Base-by-base conservation (phyloP, 2,888 invertebrate genomes). In the Carcina quercana region DNA sequence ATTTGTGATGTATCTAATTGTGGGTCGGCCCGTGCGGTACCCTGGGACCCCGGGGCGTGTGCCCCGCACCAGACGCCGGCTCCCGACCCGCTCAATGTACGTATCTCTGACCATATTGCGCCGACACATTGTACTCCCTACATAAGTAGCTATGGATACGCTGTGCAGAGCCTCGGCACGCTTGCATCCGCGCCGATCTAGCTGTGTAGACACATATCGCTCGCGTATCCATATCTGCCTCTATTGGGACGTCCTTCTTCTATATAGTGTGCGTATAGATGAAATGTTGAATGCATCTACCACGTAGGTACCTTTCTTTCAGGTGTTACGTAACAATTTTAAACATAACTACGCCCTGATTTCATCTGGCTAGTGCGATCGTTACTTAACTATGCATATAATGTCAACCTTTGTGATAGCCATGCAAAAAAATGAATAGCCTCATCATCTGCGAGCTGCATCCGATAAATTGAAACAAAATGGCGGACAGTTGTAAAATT, bases 31-130 rank as follows among this genome's bases (percentile, higher is more conserved):
- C 71, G 65, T 68, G 68, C 64, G 69, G 66, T 63, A 63, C 65
- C 69, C 72, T 66, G 74, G 74, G 65, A 68, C 61, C 64, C 60
- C 56, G 68, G 69, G 69, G 73, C 65, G 59, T 53, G 59, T 53
- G 62, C 70, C 61, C 63, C 63, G 54, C 66, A 63, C 61, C 59
- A 61, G 63, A 56, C 62, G 59, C 64, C 63, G 63, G 71, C 74
- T 68, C 67, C 67, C 66, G 68, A 68, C 70, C 72, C 59, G 60
- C 64, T 63, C 71, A 69, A 78, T 68, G 85, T 85, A 83, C 75
- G 83, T 82, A 83, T 80, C 66, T 59, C 59, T 32, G 64, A 72
- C 75, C 80, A 75, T 75, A 76, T 72, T 79, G 78, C 74, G 75
- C 76, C 79, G 80, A 74, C 76, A 79, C 76, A 65, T 52, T 50